Evolutionary conservation across 35 echinoderm and acorn worm species (phyloP), one percentile per base, ranked within the genome.

Genomic region (Amphiura filiformis): DNA sequence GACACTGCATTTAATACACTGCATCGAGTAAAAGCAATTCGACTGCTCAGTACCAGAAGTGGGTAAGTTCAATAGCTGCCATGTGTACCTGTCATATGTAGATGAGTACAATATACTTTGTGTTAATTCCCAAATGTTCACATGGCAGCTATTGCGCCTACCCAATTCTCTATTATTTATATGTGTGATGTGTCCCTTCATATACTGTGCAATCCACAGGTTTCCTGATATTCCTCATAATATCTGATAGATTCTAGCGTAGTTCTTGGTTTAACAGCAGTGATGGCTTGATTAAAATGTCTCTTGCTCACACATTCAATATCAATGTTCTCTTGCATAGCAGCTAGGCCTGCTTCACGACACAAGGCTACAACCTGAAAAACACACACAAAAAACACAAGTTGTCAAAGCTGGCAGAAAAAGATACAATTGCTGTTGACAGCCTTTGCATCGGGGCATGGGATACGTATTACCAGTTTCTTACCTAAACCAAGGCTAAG

Each of bases 341-440:
- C 96, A 33, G 93, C 47, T n/a, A 99, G 87, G 1, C 88, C 96
- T 36, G 96, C 93, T 75, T 99, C 96, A n/a, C 93, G 87, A 76
- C 96, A 99, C 0, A 95, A 79, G 32, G 96, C 93, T 31, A 99
- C 96, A n/a, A 99, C 96, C 96, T 99, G 92, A 13, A 85, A 76
- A 23, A 39, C 82, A 87, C 37, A 31, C 70, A 76, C n/a, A 88
- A 52, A 41, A 31, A 37, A n/a, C n/a, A n/a, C n/a, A n/a, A n/a
- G n/a, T n/a, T n/a, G n/a, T 32, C 78, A 80, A 38, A 36, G 37
- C 22, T 23, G 32, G 32, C 26, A 80, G 32, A 36, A 35, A 33
- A 80, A 23, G 7, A 35, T 33, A 35, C 78, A 35, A 26, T 36
- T 35, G 78, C 26, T 35, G 32, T 36, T 33, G 32, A 32, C 36